Evolutionary conservation across 2,113 vertebrate species (phyloP), one percentile per base, ranked within the genome.

Genomic region (Cranoglanis bouderius): DNA sequence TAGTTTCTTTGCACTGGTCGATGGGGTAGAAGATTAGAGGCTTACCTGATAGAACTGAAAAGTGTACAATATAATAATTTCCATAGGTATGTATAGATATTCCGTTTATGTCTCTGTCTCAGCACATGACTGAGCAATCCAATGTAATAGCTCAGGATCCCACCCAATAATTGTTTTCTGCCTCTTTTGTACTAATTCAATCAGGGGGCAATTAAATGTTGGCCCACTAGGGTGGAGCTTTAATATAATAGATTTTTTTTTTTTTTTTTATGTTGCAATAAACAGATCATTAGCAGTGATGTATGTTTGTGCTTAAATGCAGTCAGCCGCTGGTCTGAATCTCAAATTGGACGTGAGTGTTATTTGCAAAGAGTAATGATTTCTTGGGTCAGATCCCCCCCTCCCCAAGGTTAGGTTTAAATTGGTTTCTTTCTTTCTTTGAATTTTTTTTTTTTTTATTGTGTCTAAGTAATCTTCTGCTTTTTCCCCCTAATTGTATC

Each of bases 251-350:
- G 21, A 70, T 87, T 82, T 6, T 65, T 16, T 13, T 10, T 4
- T 70, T 19, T 35, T 2, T 75, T 2, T 40, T 24, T 10, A 40
- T 82, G 5, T 59, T 19, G 63, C 32, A 49, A 40, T 72, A 59
- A 83, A 88, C 57, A 88, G 38, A 88, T 57, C 21, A 83, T 83
- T 82, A 82, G 81, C 10, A 55, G 65, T 35, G 63, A 72, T 43
- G 57, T 38, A 24, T 13, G 43, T 13, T 57, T 72, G 75, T 19
- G 40, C 53, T 57, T 57, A 3, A 75, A 72, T 38, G 40, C 75
- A 65, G 59, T 35, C 35, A 53, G 46, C 24, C 8, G 65, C 53
- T 13, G 19, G n/a, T 29, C 40, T 32, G 19, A 49, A 46, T 51
- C 35, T n/a, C 46, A 78, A 43, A 77, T 46, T 55, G n/a, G 24